Evolutionary conservation across 2,113 vertebrate species (phyloP), one percentile per base, ranked within the genome.

Genomic region (Aphyosemion australe): DNA sequence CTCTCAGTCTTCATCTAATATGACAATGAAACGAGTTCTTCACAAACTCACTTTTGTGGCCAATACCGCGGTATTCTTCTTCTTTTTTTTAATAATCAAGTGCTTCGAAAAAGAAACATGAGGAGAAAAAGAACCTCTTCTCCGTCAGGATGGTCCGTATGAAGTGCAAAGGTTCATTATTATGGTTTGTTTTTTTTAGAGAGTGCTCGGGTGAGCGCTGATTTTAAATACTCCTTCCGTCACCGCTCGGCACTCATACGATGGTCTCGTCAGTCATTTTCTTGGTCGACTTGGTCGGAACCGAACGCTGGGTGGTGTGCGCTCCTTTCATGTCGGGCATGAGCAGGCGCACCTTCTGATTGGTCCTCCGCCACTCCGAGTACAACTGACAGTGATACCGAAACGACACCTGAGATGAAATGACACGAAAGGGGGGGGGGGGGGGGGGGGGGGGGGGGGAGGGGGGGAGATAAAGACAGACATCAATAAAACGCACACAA

Each of bases 341-440:
- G 92, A 96, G 93, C 89, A 97, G 49, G 31, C 90, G 92, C 26
- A 97, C 96, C 75, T 95, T 95, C 93, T 97, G 95, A 92, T 98
- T 95, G 90, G 95, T 97, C 92, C 94, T 93, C 76, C 95, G 91
- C 96, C 96, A 98, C 89, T 97, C 96, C 0, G 95, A 95, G 88
- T 96, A 97, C 61, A 98, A 90, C 94, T 97, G 95, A 92, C 95
- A 96, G 84, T 97, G 95, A 89, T 97, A 97, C 73, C 95, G 95
- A 92, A 97, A 96, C 6, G 95, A 97, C 43, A 97, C 96, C 96
- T 96, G 83, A 72, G 69, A 70, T 37, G 19, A 69, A 19, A 43
- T 20, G 61, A 53, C 26, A 53, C 34, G 26, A 37, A 31, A 53
- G 60, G 1, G 2, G 41, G 63, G 39, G 34, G 52, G 41, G 11